Conservation (phyloP, 2,113 vertebrate species). For the Myxocyprinus asiaticus region DNA sequence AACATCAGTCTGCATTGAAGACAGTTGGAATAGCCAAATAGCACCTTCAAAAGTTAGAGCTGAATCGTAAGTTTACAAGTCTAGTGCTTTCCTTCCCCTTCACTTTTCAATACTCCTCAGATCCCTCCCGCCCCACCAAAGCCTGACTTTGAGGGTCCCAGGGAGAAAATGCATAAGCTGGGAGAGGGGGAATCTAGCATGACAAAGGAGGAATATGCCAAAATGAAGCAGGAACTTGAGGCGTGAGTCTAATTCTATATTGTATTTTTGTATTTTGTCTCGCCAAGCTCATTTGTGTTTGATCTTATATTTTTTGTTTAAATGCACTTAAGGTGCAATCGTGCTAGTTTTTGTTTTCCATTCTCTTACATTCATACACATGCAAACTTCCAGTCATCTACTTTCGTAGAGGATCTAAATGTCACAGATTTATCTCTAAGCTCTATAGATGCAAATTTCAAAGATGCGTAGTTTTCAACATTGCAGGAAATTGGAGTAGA, state of each 20-base stretch:
- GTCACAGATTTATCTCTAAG: no score
- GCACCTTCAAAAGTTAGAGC: no score
- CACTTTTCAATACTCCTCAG: slow-evolving; percentile 61
- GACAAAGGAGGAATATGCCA: slow-evolving; percentile 96
- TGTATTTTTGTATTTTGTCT: neutral
- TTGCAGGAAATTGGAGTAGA: no score
- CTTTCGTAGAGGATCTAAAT: no score
- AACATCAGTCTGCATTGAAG: no score
- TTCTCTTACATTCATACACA: no score
- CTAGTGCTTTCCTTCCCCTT: neutral
- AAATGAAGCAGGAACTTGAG: slow-evolving; percentile 98
- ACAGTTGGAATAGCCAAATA: no score
- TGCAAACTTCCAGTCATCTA: no score
- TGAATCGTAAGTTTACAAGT: neutral
- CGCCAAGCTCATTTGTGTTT: neutral
- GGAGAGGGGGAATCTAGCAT: slow-evolving; percentile 95
- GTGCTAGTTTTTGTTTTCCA: no score
- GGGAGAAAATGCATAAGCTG: slow-evolving; percentile 97
- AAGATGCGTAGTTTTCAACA: no score
- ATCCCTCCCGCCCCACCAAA: slow-evolving; percentile 93
- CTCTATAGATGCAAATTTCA: no score
- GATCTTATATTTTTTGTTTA: neutral
- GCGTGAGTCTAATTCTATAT: slow-evolving; percentile 77
- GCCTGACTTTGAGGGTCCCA: slow-evolving; percentile 93
- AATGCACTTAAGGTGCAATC: neutral